Base-by-base conservation (phyloP, 2,797 vertebrate species). In the Cryptoblepharus egeriae region DNA sequence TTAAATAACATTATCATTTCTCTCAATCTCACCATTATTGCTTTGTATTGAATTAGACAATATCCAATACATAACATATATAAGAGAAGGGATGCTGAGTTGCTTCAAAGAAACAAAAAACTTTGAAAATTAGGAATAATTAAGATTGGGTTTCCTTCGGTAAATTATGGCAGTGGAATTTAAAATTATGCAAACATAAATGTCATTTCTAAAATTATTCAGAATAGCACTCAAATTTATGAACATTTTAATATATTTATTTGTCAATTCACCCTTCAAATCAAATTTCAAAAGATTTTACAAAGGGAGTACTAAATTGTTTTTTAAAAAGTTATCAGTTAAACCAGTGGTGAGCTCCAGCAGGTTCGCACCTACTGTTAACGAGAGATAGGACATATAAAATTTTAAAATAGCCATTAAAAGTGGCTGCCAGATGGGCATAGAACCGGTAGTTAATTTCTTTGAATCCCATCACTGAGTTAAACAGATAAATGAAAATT, bases 31-130 rank as follows among this genome's bases (percentile, higher is more conserved):
- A 65, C 20, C 57, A 79, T 65, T 73, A 22, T 70, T 57, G 20
- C 28, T 12, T 15, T 71, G 24, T 49, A 45, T 30, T 77, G 20
- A 90, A 75, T 75, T 79, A 79, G 77, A 13, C 10, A 75, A 57
- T 49, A 12, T 2, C 13, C 57, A 61, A 71, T 68, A 26, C 24
- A 68, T 39, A 26, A 35, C 5, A 20, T 65, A 4, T 1, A 64
- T 32, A 11, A 64, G 61, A 15, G 63, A n/a, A 18, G 3, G 8
- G n/a, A 4, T 16, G 7, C 24, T 12, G 13, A 4, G 3, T 32
- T 64, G 61, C n/a, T 30, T 75, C 4, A 4, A 3, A 42, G 9
- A 42, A 42, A n/a, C n/a, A n/a, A 16, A 64, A 30, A 1, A 30
- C 77, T 11, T n/a, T n/a, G 67, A 35, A 71, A 1, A 74, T 3